These are phyloP conservation scores for Entelurus aequoreus DNA, from an alignment of 2,113 vertebrate genomes.

Conservation along the genomic window DNA sequence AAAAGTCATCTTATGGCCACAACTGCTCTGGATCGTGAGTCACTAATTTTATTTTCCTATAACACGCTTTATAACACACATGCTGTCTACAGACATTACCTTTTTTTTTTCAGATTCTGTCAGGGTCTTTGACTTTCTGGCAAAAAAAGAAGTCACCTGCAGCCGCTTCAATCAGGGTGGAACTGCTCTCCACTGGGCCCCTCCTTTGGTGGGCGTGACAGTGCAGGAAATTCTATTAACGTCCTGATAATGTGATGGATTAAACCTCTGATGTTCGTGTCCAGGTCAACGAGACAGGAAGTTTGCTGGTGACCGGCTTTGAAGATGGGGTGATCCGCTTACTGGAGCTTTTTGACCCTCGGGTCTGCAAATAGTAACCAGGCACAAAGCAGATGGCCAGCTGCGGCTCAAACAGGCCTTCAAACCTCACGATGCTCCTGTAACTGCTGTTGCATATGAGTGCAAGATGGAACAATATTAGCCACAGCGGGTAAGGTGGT, in stretches of 20 bases:
- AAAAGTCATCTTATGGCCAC: slow-evolving; percentile 85
- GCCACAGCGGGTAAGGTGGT: slow-evolving; percentile 81
- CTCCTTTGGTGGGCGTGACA: slow-evolving; percentile 60
- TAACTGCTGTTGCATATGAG: slow-evolving; percentile 84
- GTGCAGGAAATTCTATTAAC: no score
- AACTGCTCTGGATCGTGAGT: slow-evolving; percentile 81
- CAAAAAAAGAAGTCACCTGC: slow-evolving; percentile 69
- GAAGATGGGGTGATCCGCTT: slow-evolving; percentile 88
- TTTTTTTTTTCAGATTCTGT: slow-evolving; percentile 72
- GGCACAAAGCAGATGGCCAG: slow-evolving; percentile 44
- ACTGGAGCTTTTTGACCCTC: slow-evolving; percentile 73
- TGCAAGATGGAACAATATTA: slow-evolving; percentile 72
- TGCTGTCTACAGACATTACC: no score
- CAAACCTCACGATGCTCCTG: slow-evolving; percentile 81
- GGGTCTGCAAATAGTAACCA: slow-evolving; percentile 43
- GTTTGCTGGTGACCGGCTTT: slow-evolving; percentile 81
- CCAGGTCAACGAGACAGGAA: slow-evolving; percentile 74
- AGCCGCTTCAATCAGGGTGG: slow-evolving; percentile 84
- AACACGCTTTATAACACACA: neutral
- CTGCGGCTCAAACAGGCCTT: slow-evolving; percentile 80
- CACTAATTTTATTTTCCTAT: neutral
- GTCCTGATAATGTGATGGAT: neutral
- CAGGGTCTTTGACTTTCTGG: slow-evolving; percentile 84
- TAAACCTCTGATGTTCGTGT: slow-evolving; percentile 20
- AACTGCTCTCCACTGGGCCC: slow-evolving; percentile 83